These are phyloP conservation scores for Amphipyra berbera DNA, from an alignment of 2,888 invertebrate genomes.

Conservation along the genomic window DNA sequence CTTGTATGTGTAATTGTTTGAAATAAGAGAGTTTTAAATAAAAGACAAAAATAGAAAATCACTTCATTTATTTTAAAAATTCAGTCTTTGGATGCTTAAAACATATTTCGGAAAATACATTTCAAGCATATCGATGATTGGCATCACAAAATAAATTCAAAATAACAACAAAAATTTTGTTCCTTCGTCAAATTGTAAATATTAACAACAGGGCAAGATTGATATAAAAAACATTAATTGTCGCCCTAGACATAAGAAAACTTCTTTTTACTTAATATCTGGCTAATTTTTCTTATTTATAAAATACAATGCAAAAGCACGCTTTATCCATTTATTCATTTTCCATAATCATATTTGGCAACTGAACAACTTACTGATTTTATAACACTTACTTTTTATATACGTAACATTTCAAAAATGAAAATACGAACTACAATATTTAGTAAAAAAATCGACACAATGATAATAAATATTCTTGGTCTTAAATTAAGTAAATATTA, in stretches of 20 bases:
- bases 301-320: no score
- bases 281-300: no score
- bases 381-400: constrained; percentile 13
- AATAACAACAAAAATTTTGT: constrained; percentile 28
- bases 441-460: no score
- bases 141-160: constrained; percentile 41
- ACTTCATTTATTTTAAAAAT: constrained; percentile 55
- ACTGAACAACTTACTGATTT: constrained; percentile 7
- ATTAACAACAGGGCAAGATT: background rate
- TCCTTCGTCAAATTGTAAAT: constrained; percentile 13
- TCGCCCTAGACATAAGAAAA: background rate
- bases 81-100: constrained; percentile 59
- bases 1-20: no score
- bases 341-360: background rate
- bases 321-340: no score
- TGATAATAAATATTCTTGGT: no score
- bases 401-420: no score
- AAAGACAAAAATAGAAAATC: constrained; percentile 46
- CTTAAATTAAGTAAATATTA: constrained; percentile 7
- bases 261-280: no score
- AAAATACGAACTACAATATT: no score
- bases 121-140: constrained; percentile 32
- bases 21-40: no score
- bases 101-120: constrained; percentile 44
- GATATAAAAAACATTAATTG: background rate